Base-by-base conservation (phyloP, 2,888 invertebrate species). In the Pammene fasciana region DNA sequence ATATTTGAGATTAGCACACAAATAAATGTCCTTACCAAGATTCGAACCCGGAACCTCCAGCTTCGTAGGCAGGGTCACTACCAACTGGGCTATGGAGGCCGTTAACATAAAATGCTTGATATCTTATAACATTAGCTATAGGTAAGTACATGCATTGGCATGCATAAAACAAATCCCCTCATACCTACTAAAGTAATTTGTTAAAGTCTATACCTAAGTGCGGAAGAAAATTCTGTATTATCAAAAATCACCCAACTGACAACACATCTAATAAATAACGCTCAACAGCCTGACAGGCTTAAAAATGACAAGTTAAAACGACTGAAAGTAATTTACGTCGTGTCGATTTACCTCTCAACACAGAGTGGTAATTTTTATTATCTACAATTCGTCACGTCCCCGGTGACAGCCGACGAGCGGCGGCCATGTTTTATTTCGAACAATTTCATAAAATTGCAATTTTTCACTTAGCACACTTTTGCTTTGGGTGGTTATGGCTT, bases 311-410 rank as follows among this genome's bases (percentile, higher is more conserved):
- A 68, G 64, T 68, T 65, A 68, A 68, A 68, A 68, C 64, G 64
- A 36, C 52, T 52, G 64, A 45, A 57, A 65, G 68, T 68, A 68
- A 68, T 68, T 68, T 65, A 68, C 64, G 64, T 59, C 68, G 68
- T 46, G 68, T 68, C 68, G 64, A 68, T 68, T 68, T 68, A 64
- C 68, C 68, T 68, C 64, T 59, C 68, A 64, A 38, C 82, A 75
- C 74, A 74, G 81, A 74, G 83, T 84, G 83, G 86, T 88, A 86
- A 88, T 87, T 88, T 88, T 87, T 87, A 88, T 86, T 88, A 85
- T 83, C 78, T 83, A 83, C 87, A 85, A 87, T 88, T 87, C 86
- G 84, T 88, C 87, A 87, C 86, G 87, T 83, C 83, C 75, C 68
- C 62, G 43, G 54, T 59, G 68, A 65, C 68, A 65, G 64, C 10